Evolutionary conservation across 2,113 vertebrate species (phyloP), one percentile per base, ranked within the genome.

Genomic region (Caranx ignobilis): DNA sequence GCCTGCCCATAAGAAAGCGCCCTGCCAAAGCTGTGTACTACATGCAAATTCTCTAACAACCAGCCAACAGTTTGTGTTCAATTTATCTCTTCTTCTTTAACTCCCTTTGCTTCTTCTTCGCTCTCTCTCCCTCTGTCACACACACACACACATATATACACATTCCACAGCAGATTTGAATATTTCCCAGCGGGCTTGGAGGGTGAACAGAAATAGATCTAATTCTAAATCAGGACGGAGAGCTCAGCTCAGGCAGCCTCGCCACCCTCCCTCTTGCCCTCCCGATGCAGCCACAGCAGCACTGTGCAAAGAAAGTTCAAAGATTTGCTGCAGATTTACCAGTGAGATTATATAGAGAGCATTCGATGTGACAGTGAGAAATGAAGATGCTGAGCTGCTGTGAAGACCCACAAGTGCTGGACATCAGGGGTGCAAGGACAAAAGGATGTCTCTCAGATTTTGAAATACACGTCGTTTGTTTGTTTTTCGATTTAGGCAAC

Each of bases 201-300:
- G 90, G 87, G 79, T 79, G 87, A 91, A 91, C 91, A 85, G 88
- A 94, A 95, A 94, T 94, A 95, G 94, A 93, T 90, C 80, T 83
- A 77, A 82, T 91, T 93, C 89, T 94, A 94, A 95, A 95, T 94
- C 90, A 93, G 93, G 93, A 93, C 87, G 78, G 54, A 82, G 76
- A 80, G 85, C 78, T 88, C 13, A 11, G 79, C 86, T 87, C 79
- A 66, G 63, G 80, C 81, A 77, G 85, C 63, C 70, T 47, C 21
- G 3, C 57, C 77, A 47, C 64, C 41, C 68, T 34, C 52, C 19
- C 73, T 61, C 72, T 34, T 74, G 21, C 75, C 5, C 64, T 43
- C 62, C 37, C 57, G 35, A 65, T 54, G 73, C 65, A 79, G 86
- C 80, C 69, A 74, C 86, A 81, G 48, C 83, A 9, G 8, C 39